A percentile compares a stretch with the other conserved stretches of the same genome.
Evolutionary conservation across 2,888 invertebrate species (phyloP).

Genomic region (Drosophila nr. fundita): DNA sequence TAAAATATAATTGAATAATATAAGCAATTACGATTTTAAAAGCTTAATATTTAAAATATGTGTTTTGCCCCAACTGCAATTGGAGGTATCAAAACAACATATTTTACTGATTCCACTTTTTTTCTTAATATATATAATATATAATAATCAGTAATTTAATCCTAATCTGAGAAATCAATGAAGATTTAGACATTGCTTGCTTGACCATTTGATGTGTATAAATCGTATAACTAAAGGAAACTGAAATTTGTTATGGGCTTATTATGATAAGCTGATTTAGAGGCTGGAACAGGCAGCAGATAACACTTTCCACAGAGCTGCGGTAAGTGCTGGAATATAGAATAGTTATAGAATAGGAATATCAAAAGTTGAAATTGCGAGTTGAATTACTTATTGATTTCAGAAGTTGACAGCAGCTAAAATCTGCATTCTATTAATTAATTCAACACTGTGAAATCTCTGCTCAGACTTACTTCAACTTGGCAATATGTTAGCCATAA

Average conservation of each 20-base stretch:
- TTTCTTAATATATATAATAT: neutral
- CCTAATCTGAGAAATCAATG: neutral
- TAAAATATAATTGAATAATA: no score
- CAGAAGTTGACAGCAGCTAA: neutral
- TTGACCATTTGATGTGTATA: no score
- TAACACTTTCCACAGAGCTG: neutral
- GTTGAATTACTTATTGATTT: neutral
- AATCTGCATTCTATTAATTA: neutral
- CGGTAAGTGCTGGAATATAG: neutral
- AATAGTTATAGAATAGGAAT: neutral
- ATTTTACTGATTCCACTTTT: no score
- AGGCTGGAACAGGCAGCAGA: no score
- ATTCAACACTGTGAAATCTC: neutral
- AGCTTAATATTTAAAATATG: no score
- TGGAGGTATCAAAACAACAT: no score
- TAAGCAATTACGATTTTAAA: no score
- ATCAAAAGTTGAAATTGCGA: neutral
- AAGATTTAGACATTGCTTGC: neutral
- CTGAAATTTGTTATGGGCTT: neutral
- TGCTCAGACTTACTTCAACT: neutral
- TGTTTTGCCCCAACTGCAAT: no score
- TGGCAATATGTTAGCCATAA: conserved; percentile 3
- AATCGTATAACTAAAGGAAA: neutral
- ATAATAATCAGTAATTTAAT: no score
- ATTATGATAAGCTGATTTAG: neutral